Conservation (phyloP, 2,888 invertebrate genomes). For the Hypercompe scribonia region DNA sequence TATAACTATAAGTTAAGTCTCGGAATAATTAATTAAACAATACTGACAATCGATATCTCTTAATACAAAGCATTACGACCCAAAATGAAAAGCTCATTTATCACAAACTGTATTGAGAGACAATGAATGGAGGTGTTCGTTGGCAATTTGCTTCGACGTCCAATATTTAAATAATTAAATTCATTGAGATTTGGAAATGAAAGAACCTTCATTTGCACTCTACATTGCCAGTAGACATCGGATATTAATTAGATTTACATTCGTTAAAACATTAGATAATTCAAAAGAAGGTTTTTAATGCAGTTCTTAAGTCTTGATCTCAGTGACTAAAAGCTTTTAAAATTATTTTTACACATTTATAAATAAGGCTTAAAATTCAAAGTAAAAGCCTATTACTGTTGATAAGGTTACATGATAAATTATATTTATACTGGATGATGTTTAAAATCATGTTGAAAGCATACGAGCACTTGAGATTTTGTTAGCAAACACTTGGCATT, state of each 20-base stretch:
- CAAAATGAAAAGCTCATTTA: conserved; percentile 30
- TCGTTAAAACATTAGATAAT: conserved; percentile 27
- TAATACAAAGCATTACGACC: conserved; percentile 24
- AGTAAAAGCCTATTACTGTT: not conserved
- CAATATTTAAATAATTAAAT: conserved; percentile 66
- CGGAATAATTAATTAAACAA: conserved; percentile 37
- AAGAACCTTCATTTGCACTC: conserved; percentile 64
- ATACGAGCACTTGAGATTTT: not conserved
- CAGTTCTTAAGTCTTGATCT: not conserved
- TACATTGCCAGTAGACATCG: conserved; percentile 35
- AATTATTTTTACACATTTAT: not conserved
- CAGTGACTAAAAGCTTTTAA: not conserved
- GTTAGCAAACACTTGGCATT: not conserved
- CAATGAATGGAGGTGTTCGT: conserved; percentile 51
- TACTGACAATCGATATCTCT: conserved; percentile 13
- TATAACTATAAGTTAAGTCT: conserved; percentile 36
- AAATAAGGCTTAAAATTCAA: not conserved
- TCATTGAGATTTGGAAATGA: conserved; percentile 55
- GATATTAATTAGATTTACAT: conserved; percentile 46
- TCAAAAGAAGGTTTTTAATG: conserved; percentile 13
- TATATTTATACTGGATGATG: not conserved
- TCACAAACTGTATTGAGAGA: conserved; percentile 50
- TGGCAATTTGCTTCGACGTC: conserved; percentile 54
- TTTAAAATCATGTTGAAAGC: not conserved
- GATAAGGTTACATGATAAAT: not conserved